phyloP scores from a whole-genome alignment of 2,888 invertebrate genomes.

The Tanypteryx hageni region DNA sequence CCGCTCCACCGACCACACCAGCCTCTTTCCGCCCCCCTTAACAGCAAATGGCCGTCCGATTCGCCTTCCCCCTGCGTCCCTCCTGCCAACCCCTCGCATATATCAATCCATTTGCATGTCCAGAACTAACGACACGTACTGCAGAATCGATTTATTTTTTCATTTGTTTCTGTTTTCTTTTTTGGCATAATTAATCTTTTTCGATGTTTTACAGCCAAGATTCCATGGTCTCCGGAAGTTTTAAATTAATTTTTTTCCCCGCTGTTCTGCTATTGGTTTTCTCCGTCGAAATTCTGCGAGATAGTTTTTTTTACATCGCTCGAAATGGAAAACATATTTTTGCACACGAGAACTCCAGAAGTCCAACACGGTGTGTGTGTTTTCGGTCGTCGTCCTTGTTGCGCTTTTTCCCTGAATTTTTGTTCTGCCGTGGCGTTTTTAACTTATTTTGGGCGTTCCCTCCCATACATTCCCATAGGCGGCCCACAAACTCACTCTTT shows the following conservation, averaged over 20 bases:
- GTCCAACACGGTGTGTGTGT: background rate
- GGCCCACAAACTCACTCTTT: background rate
- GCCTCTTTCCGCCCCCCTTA: too few relatives aligned
- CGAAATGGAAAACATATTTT: background rate
- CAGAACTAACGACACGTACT: background rate
- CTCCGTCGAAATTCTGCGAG: background rate
- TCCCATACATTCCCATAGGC: background rate
- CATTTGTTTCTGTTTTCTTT: background rate
- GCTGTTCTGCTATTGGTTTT: background rate
- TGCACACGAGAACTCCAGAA: background rate
- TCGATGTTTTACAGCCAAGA: background rate
- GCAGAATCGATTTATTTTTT: background rate
- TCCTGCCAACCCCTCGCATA: background rate
- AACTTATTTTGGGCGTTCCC: background rate
- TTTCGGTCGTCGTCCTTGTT: background rate
- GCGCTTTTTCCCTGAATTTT: background rate
- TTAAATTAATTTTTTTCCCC: background rate
- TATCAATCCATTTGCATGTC: background rate
- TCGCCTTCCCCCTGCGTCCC: background rate
- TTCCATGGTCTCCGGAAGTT: background rate
- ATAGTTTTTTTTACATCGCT: conserved; percentile 1
- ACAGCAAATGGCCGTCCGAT: too few relatives aligned
- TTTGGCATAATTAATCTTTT: background rate
- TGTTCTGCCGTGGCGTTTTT: background rate
- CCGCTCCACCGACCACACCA: too few relatives aligned